Base-by-base conservation (phyloP, 2,888 invertebrate genomes). In the Smittia sp. region DNA sequence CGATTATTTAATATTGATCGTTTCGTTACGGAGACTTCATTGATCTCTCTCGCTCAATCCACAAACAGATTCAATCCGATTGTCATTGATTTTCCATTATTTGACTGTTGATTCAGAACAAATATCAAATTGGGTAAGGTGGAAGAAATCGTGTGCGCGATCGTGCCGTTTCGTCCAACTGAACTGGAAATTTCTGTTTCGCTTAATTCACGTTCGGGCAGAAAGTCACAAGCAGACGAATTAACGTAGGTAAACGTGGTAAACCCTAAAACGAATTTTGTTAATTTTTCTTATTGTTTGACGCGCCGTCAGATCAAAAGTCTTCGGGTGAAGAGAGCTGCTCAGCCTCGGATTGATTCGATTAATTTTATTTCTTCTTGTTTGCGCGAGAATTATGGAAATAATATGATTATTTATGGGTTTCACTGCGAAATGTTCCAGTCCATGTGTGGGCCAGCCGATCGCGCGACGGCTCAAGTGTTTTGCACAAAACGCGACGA, bases 1-100 rank as follows among this genome's bases (percentile, higher is more conserved):
- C 39, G 68, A 68, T 68, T 68, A 68, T 68, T 68, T 22, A 68
- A 68, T 68, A 46, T 46, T 68, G 22, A 66, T 66, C 38, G 41
- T 68, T 68, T 20, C n/a, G 46, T 46, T 46, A 32, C 32, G 11
- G 46, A 46, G 46, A 46, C 11, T 46, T 46, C 46, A 46, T 46
- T 46, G 46, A 46, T 46, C 46, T 46, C 32, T 32, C 32, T 32
- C 32, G 9, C 32, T 32, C 32, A 32, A 32, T 66, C 11, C 18
- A 67, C 67, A 67, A 67, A 67, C 41, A 67, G 46, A 67, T 22
- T 67, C 20, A 67, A 67, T 41, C 39, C 18, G 38, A 65, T 46
- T 46, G 46, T 58, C 58, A 22, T 20, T 18, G 58, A 20, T 58
- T 58, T 9, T 24, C 22, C 1, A 46, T 46, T 67, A 20, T 58